Percentiles rank a stretch among this genome's conserved stretches.
These are phyloP conservation scores for Drosophila falleni DNA, from an alignment of 2,888 invertebrate genomes.

Conservation along the genomic window DNA sequence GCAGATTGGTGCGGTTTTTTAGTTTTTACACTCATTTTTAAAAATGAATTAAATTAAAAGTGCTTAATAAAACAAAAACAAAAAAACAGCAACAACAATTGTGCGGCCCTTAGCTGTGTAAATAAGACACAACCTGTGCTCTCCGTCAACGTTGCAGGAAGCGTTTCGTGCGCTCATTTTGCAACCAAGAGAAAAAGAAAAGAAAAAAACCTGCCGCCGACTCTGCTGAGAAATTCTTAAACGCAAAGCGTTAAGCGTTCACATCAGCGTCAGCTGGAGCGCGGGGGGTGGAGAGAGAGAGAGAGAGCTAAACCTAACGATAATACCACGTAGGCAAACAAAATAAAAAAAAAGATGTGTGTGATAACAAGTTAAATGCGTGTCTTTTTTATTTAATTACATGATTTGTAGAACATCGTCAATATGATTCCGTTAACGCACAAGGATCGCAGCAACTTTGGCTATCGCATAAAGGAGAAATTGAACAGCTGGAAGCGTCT, in stretches of 20 bases:
- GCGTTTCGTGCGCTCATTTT: slow-evolving; percentile 39
- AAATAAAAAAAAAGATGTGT: slow-evolving; percentile 20
- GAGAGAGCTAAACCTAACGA: slow-evolving; percentile 52
- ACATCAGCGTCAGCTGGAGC: slow-evolving; percentile 50
- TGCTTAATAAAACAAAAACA: slow-evolving; percentile 32
- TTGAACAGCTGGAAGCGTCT: slow-evolving; percentile 92
- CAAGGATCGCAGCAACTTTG: slow-evolving; percentile 89
- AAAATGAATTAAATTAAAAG: slow-evolving; percentile 72
- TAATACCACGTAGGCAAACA: slow-evolving; percentile 84
- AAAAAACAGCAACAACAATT: slow-evolving; percentile 34
- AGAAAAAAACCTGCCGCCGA: slow-evolving; percentile 46
- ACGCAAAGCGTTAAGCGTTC: slow-evolving; percentile 25
- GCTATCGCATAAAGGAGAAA: slow-evolving; percentile 90
- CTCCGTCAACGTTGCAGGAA: slow-evolving; percentile 51
- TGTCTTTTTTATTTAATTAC: slow-evolving; percentile 1
- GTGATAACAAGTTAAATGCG: slow-evolving; percentile 41
- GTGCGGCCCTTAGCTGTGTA: slow-evolving; percentile 55
- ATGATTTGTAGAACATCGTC: neutral
- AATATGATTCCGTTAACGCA: slow-evolving; percentile 88
- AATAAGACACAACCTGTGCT: slow-evolving; percentile 38
- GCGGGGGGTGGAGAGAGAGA: slow-evolving; percentile 3
- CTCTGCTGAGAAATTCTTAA: slow-evolving; percentile 54
- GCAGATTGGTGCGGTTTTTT: slow-evolving; percentile 65
- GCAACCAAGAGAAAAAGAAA: slow-evolving; percentile 29
- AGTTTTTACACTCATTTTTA: slow-evolving; percentile 39